These are phyloP conservation scores for Cryptops parisi DNA, from an alignment of 2,888 invertebrate species.

Conservation along the genomic window DNA sequence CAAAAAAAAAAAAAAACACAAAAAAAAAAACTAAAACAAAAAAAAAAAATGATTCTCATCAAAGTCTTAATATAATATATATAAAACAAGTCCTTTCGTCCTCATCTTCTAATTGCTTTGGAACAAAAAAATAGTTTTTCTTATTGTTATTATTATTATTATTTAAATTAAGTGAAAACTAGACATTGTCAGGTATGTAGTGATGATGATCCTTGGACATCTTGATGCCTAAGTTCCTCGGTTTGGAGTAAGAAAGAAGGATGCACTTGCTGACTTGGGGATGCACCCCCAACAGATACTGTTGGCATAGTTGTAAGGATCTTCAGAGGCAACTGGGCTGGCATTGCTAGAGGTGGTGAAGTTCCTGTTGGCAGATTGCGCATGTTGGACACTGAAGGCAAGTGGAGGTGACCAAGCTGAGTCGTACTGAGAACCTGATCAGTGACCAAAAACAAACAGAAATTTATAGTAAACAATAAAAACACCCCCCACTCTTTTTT, in stretches of 20 bases:
- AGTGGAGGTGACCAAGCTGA: constrained; percentile 2
- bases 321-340: background rate
- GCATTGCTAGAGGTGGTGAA: constrained; percentile 1
- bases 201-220: constrained; percentile 10
- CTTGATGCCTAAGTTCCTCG: constrained; percentile 11
- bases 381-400: constrained; percentile 7
- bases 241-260: constrained; percentile 11
- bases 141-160: no score
- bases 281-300: background rate
- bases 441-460: background rate
- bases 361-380: constrained; percentile 3
- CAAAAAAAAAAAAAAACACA: no score
- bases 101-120: no score
- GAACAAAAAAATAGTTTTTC: no score
- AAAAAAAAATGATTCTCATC: no score
- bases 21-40: no score
- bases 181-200: constrained; percentile 9
- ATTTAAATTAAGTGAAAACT: background rate
- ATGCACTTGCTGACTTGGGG: constrained; percentile 5
- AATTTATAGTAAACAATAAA: background rate
- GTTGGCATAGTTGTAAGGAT: constrained; percentile 7
- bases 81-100: no score
- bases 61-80: no score
- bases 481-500: no score
- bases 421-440: constrained; percentile 6